Evolutionary conservation across 2,888 invertebrate species (phyloP), one percentile per base, ranked within the genome.

Genomic region (Ennomos erosarius): DNA sequence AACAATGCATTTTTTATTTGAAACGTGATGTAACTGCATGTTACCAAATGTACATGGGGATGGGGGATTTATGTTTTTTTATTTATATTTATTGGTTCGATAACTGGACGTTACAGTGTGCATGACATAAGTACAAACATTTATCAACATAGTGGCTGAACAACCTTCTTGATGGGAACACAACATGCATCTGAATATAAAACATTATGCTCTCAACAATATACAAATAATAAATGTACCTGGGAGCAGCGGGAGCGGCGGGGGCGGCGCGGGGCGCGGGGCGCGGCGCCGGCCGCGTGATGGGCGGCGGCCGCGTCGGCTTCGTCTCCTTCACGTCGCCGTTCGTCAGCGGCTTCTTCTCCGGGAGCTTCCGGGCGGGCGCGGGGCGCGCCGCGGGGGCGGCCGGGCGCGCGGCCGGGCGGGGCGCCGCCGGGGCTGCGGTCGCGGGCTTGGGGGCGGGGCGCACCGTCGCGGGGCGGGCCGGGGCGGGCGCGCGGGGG

Each of bases 281-380:
- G 69, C 57, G 82, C 64, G 55, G 79, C 61, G 65, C 61, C 60
- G 73, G 60, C 63, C 76, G 65, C 42, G 74, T 45, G 61, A 71
- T 62, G 11, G 79, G 73, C 50, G 67, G 74, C 13, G 67, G 82
- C 65, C 55, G 80, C 62, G 75, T 62, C 13, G 71, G 70, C 59
- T 74, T 79, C 3, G 62, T 59, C 33, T 80, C 78, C 73, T 93
- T 93, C 1, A 81, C 85, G 49, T 94, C 94, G 10, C 94, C 94
- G 71, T 94, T 95, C 1, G 91, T 74, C 9, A 93, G 76, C 0
- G 94, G 88, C 74, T 94, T 94, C 74, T 90, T 94, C 33, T 93
- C 93, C 0, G 77, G 68, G 8, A 76, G 73, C 52, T 78, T 78
- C 26, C 36, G 54, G 8, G 73, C 70, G 11, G 58, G 37, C 4